Conservation (phyloP, 2,113 vertebrate genomes). For the Gallinago undulata region DNA sequence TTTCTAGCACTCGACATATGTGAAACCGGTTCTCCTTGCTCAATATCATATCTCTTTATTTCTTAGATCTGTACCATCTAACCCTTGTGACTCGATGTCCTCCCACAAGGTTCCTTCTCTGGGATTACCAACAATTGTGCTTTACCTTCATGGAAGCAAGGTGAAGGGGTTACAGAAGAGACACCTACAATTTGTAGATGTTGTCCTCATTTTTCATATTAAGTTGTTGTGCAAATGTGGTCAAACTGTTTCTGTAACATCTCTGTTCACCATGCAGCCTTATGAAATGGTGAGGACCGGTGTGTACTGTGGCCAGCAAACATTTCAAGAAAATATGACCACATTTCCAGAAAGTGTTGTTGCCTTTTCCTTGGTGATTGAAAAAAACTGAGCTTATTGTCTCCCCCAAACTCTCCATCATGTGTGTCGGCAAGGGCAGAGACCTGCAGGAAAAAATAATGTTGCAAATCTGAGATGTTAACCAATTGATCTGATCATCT, state of each 20-base stretch:
- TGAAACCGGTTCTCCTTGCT: neutral
- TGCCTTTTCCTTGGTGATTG: neutral
- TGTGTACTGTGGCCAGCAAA: neutral
- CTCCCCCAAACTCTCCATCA: neutral
- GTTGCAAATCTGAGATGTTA: neutral
- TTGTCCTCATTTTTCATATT: neutral
- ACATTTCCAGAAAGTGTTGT: neutral
- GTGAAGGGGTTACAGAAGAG: neutral
- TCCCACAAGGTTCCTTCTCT: neutral
- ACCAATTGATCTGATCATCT: neutral
- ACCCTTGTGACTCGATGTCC: fast-evolving
- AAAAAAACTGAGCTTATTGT: neutral
- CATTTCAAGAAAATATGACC: no score
- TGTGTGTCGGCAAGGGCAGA: neutral
- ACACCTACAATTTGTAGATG: neutral
- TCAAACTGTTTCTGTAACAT: neutral
- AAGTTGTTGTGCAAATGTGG: neutral
- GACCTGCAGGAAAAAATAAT: neutral
- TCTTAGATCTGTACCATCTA: neutral
- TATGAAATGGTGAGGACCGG: neutral
- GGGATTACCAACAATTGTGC: neutral
- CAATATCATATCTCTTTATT: neutral
- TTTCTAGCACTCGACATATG: fast-evolving
- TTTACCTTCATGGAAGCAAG: neutral
- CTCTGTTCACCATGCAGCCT: neutral